These are phyloP conservation scores for Ceyx cyanopectus DNA, from an alignment of 2,113 vertebrate species.

Conservation along the genomic window DNA sequence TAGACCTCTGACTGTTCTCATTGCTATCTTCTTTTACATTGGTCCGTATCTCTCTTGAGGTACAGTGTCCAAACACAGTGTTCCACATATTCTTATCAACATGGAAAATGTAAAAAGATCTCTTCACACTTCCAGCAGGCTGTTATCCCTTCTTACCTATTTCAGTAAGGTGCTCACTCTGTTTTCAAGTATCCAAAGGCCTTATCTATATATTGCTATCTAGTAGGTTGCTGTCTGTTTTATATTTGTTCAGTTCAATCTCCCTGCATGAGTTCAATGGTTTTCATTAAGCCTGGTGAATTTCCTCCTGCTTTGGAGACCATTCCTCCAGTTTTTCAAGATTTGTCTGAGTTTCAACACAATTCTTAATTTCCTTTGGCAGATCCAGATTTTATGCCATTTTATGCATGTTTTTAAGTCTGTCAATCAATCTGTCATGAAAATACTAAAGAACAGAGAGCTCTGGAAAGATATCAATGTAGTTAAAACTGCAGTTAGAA, in stretches of 20 bases:
- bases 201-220: background rate
- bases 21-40: background rate
- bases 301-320: background rate
- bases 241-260: background rate
- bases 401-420: background rate
- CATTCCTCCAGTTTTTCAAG: background rate
- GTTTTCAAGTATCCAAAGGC: background rate
- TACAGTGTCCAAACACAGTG: background rate
- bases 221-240: background rate
- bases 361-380: background rate
- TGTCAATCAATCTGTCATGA: background rate
- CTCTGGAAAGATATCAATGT: background rate
- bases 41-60: background rate
- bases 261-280: background rate
- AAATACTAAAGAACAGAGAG: background rate
- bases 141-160: background rate
- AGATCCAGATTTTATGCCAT: background rate
- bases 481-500: background rate
- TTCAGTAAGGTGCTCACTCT: background rate
- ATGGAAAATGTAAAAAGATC: background rate
- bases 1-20: background rate
- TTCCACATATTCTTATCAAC: background rate
- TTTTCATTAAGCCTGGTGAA: background rate
- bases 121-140: background rate
- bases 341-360: background rate